These are phyloP conservation scores for Ictidomys tridecemlineatus DNA, from an alignment of 2,113 vertebrate species.

Conservation along the genomic window DNA sequence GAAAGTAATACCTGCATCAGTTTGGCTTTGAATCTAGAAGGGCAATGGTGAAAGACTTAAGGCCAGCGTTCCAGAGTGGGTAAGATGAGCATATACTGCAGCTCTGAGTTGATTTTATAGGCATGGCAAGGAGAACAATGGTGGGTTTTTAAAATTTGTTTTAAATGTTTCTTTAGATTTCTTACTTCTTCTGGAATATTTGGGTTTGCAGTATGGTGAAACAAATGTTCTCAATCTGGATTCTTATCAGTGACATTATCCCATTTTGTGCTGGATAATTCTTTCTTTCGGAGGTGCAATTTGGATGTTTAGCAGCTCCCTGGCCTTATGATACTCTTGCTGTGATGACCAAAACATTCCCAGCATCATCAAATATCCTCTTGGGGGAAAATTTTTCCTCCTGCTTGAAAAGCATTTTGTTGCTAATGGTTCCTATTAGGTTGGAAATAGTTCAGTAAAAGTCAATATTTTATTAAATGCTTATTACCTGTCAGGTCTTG, in stretches of 20 bases:
- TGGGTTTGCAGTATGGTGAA: background rate
- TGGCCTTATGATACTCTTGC: background rate
- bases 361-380: background rate
- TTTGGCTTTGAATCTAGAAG: background rate
- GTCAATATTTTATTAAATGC: background rate
- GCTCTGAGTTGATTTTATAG: background rate
- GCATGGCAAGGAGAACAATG: background rate
- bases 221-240: background rate
- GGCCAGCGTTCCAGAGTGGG: background rate
- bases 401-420: background rate
- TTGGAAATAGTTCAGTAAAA: constrained; percentile 30
- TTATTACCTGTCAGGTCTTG: background rate
- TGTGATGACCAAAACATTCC: background rate
- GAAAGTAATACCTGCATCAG: background rate
- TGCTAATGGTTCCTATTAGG: background rate
- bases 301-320: background rate
- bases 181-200: background rate
- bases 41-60: background rate
- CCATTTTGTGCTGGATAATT: background rate
- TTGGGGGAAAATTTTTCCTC: background rate
- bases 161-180: background rate
- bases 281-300: background rate
- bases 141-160: background rate
- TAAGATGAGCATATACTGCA: background rate
- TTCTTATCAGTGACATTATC: background rate